Conservation (phyloP, 2,797 vertebrate species). For the Peromyscus attwateri region DNA sequence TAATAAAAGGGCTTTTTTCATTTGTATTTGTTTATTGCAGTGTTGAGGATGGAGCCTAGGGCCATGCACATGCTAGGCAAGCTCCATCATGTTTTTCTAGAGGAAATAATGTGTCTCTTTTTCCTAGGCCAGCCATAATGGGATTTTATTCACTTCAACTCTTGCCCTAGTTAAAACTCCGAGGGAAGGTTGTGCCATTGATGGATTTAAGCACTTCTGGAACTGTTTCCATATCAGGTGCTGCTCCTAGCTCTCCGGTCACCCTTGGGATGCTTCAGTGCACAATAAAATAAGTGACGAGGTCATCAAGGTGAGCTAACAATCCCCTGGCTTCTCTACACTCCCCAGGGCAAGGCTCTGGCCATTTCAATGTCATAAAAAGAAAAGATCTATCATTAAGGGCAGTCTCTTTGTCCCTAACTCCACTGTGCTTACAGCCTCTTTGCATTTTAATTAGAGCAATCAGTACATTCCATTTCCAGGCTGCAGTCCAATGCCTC, state of each 20-base stretch:
- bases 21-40: neutral
- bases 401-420: slow-evolving; percentile 74
- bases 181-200: slow-evolving; percentile 27
- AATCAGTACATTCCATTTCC: slow-evolving; percentile 56
- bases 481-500: slow-evolving; percentile 65
- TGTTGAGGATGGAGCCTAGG: neutral
- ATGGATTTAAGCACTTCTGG: slow-evolving; percentile 23
- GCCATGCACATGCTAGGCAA: neutral
- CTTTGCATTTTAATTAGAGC: slow-evolving; percentile 78
- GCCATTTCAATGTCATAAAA: slow-evolving; percentile 57
- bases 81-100: slow-evolving; percentile 25
- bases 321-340: slow-evolving; percentile 10
- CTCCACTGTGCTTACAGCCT: slow-evolving; percentile 33
- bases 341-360: slow-evolving; percentile 5
- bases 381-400: slow-evolving; percentile 57
- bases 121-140: neutral
- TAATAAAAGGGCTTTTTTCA: slow-evolving; percentile 4
- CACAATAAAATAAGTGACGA: slow-evolving; percentile 45
- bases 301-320: slow-evolving; percentile 43
- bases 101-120: neutral
- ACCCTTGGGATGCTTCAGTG: neutral
- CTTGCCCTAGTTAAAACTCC: slow-evolving; percentile 52
- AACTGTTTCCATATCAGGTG: slow-evolving; percentile 17
- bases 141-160: slow-evolving; percentile 3
- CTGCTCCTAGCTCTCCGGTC: slow-evolving; percentile 41